Evolutionary conservation across 2,113 vertebrate genomes (phyloP).

Genomic region (Baryphthengus martii): DNA sequence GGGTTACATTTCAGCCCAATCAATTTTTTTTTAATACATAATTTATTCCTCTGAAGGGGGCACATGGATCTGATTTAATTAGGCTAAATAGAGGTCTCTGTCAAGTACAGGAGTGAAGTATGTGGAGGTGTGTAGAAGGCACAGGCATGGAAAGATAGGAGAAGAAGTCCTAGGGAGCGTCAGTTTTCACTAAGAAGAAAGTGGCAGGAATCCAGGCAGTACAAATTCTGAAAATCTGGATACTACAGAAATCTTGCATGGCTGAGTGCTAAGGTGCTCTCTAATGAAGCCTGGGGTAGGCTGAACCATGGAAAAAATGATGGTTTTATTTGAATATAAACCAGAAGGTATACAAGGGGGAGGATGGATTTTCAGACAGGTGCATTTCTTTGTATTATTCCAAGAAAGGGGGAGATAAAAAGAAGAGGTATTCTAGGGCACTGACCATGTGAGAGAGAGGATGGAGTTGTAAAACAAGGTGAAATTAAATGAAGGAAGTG

Average conservation of each 20-base stretch:
- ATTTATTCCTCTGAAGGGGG: conserved; percentile 23
- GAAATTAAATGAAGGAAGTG: background rate
- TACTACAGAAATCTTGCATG: background rate
- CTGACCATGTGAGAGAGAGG: background rate
- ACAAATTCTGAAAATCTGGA: background rate
- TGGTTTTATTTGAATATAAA: background rate
- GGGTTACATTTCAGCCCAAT: background rate
- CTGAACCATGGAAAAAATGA: background rate
- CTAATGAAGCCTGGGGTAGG: background rate
- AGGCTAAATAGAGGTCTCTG: conserved; percentile 27
- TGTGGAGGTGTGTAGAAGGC: background rate
- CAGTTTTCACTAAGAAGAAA: conserved; percentile 1
- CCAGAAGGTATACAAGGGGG: background rate
- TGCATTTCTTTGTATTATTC: background rate
- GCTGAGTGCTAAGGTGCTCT: background rate
- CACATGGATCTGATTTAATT: conserved; percentile 33
- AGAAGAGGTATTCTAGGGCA: background rate
- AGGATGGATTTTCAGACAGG: background rate
- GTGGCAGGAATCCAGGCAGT: background rate
- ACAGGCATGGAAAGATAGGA: background rate
- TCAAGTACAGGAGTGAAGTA: conserved; percentile 21
- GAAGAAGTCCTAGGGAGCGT: background rate
- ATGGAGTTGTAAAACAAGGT: background rate
- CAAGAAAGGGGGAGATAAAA: background rate
- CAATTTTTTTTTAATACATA: background rate